Percentiles rank a stretch among this genome's conserved stretches.
Conservation (phyloP, 2,113 vertebrate genomes). For the Phalacrocorax pelagicus region DNA sequence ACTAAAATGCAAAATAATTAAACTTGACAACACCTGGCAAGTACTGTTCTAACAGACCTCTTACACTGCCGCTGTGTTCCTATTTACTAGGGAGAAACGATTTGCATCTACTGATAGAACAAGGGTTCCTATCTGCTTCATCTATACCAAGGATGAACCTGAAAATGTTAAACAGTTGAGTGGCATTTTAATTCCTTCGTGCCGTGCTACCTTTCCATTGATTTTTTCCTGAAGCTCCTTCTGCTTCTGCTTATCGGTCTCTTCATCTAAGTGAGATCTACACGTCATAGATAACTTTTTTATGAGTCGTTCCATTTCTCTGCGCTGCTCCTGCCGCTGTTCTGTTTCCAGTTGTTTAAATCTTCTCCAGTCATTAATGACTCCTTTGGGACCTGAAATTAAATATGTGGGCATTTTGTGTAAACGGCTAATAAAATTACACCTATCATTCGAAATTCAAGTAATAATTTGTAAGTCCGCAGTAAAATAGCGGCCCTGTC, state of each 20-base stretch:
- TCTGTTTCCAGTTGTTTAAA: constrained; percentile 96
- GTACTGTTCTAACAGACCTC: background rate
- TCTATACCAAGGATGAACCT: background rate
- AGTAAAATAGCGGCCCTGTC: background rate
- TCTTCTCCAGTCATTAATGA: constrained; percentile 96
- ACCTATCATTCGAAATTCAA: background rate
- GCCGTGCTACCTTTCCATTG: constrained; percentile 85
- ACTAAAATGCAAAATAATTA: background rate
- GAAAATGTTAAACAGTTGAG: background rate
- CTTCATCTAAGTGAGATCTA: constrained; percentile 89
- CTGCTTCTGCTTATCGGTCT: constrained; percentile 85
- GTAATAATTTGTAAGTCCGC: background rate
- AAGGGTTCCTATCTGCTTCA: background rate
- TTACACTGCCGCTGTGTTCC: background rate
- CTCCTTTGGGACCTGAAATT: constrained; percentile 91
- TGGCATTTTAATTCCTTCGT: background rate
- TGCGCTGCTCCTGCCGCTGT: constrained; percentile 90
- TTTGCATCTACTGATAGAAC: background rate
- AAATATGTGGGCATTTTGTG: rapidly evolving
- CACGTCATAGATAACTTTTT: constrained; percentile 93
- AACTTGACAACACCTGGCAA: background rate
- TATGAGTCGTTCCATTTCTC: constrained; percentile 92
- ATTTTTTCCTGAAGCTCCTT: constrained; percentile 90
- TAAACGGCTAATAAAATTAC: background rate
- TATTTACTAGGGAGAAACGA: background rate